A percentile compares a stretch with the other conserved stretches of the same genome.
Evolutionary conservation across 1,140 invertebrate species (phyloP).

Genomic region (Aphidius ervi): DNA sequence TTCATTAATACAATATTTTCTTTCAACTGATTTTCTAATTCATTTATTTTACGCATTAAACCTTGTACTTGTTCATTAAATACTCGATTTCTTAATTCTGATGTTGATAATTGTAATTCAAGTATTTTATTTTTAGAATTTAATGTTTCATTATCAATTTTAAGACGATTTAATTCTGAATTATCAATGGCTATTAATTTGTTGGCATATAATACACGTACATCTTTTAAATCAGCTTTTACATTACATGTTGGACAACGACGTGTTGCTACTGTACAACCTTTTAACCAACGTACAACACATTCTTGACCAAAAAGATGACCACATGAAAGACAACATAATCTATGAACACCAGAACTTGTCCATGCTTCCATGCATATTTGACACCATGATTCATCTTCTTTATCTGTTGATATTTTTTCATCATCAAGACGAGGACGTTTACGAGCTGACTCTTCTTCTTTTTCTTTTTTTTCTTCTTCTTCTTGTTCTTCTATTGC

Average conservation of each 20-base stretch:
- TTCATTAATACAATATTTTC: constrained; percentile 17
- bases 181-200: constrained; percentile 63
- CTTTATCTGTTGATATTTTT: constrained; percentile 44
- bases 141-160: constrained; percentile 54
- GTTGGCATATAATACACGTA: constrained; percentile 70
- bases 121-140: constrained; percentile 54
- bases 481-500: too few species aligned
- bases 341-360: constrained; percentile 77
- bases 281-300: constrained; percentile 73
- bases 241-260: constrained; percentile 86
- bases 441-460: too few species aligned
- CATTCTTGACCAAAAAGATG: constrained; percentile 86
- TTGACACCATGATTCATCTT: constrained; percentile 70
- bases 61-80: not conserved
- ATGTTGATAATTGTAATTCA: constrained; percentile 48
- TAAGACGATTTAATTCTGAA: constrained; percentile 57
- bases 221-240: constrained; percentile 68
- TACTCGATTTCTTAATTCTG: not conserved
- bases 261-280: constrained; percentile 36
- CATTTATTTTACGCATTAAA: constrained; percentile 38
- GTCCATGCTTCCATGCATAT: constrained; percentile 87
- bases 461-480: too few species aligned
- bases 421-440: constrained; percentile 7
- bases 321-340: constrained; percentile 81
- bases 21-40: constrained; percentile 34